A percentile compares a stretch with the other conserved stretches of the same genome.
Conservation (phyloP, 2,113 vertebrate species). For the Plecotus auritus region DNA sequence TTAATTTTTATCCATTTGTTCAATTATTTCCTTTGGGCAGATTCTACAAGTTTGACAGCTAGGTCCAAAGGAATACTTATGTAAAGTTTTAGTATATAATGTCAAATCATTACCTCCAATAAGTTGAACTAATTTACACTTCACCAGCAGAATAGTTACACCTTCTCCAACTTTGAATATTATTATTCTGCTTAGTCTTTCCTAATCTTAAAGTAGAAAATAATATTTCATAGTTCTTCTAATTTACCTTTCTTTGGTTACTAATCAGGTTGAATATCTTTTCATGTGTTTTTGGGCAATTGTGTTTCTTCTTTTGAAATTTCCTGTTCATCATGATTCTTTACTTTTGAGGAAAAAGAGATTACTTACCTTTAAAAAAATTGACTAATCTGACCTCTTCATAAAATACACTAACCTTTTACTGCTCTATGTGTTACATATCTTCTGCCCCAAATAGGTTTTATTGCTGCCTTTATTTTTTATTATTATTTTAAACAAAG, state of each 20-base stretch:
- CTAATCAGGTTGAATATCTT: background rate
- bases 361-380: background rate
- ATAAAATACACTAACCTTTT: background rate
- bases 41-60: background rate
- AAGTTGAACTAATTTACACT: background rate
- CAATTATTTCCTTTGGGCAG: constrained; percentile 28
- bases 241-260: constrained; percentile 16
- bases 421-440: background rate
- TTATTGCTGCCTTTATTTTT: background rate
- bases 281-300: background rate
- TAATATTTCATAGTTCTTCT: background rate
- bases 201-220: constrained; percentile 1
- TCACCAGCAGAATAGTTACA: background rate
- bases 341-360: background rate
- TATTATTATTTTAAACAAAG: background rate
- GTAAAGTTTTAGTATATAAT: background rate
- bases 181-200: constrained; percentile 6
- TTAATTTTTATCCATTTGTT: constrained; percentile 15
- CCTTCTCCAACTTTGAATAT: background rate
- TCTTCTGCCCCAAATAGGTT: background rate
- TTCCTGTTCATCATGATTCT: background rate
- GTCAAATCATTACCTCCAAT: background rate
- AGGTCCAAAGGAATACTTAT: background rate
- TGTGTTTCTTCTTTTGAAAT: constrained; percentile 40
- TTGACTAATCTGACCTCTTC: background rate